These are phyloP conservation scores for Sylvietta virens DNA, from an alignment of 2,113 vertebrate species.

Conservation along the genomic window DNA sequence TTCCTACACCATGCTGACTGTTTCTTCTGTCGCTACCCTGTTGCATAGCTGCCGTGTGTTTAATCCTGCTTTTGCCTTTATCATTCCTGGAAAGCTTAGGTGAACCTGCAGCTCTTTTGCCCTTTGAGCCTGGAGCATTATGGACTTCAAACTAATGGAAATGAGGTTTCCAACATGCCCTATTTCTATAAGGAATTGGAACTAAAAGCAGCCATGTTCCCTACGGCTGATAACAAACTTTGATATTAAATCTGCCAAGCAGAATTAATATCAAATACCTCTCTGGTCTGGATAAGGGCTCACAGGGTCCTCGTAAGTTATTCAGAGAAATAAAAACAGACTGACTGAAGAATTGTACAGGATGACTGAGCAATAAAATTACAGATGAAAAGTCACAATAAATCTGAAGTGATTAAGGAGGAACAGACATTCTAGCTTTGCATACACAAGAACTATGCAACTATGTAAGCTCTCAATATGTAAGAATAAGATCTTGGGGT, in stretches of 20 bases:
- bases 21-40: not conserved
- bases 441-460: not conserved
- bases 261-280: not conserved
- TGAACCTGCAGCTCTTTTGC: not conserved
- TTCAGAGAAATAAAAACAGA: not conserved
- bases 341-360: not conserved
- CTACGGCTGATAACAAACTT: not conserved
- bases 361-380: not conserved
- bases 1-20: not conserved
- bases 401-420: not conserved
- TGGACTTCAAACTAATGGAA: not conserved
- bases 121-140: not conserved
- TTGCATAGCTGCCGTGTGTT: not conserved
- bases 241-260: not conserved
- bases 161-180: not conserved
- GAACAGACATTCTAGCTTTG: not conserved
- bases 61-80: not conserved
- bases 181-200: not conserved
- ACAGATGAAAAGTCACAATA: not conserved
- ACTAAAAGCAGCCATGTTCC: not conserved
- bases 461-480: not conserved
- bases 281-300: not conserved
- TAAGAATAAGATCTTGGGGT: not conserved
- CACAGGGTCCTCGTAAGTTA: not conserved
- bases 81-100: not conserved